These are phyloP conservation scores for Apamea crenata DNA, from an alignment of 2,888 invertebrate species.

Conservation along the genomic window DNA sequence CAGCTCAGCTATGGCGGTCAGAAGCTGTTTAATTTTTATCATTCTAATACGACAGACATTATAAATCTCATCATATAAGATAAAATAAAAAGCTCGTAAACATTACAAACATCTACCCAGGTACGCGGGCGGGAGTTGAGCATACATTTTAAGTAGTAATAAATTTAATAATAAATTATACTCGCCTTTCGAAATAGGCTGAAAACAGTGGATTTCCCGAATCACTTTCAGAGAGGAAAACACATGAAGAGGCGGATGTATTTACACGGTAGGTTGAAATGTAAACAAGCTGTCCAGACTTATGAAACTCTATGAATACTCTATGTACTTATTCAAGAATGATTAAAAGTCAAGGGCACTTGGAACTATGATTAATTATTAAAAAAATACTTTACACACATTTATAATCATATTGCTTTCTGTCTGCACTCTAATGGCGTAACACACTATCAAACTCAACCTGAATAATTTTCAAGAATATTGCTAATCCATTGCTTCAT, in stretches of 20 bases:
- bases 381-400: conserved; percentile 11
- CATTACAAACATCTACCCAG: not conserved
- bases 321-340: conserved; percentile 33
- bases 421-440: not conserved
- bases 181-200: not conserved
- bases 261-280: not conserved
- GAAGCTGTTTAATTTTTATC: not conserved
- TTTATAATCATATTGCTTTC: not conserved
- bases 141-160: not conserved
- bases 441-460: too few relatives aligned
- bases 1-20: too few relatives aligned
- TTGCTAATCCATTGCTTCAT: too few relatives aligned
- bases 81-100: not conserved
- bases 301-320: conserved; percentile 15
- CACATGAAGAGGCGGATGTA: not conserved
- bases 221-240: conserved; percentile 2
- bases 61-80: not conserved
- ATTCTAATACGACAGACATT: not conserved
- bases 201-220: not conserved
- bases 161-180: not conserved
- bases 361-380: conserved; percentile 2
- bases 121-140: not conserved
- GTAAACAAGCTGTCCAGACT: conserved; percentile 25
- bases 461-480: too few relatives aligned
- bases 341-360: conserved; percentile 32